Conservation (phyloP, 1,140 invertebrate species). For the Vanessa tameamea region DNA sequence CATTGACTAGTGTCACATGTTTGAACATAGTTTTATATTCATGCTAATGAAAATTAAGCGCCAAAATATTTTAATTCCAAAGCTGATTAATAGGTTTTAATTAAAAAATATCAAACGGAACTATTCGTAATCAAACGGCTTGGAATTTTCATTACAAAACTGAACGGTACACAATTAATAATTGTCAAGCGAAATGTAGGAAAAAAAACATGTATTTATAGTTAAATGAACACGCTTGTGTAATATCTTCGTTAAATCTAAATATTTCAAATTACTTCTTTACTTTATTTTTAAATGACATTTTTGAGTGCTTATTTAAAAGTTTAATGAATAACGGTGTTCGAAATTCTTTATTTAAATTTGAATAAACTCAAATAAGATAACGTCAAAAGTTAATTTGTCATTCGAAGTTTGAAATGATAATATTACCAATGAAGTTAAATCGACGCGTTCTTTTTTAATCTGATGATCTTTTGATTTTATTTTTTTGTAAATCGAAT, state of each 20-base stretch:
- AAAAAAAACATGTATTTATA: constrained; percentile 15
- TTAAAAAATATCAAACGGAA: constrained; percentile 27
- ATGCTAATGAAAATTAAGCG: constrained; percentile 25
- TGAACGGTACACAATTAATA: constrained; percentile 25
- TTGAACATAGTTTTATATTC: neutral
- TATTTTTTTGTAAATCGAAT: neutral
- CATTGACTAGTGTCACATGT: neutral
- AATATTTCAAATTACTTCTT: neutral
- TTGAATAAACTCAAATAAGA: neutral
- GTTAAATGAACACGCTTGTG: constrained; percentile 4
- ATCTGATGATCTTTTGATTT: neutral
- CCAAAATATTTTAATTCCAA: constrained; percentile 29
- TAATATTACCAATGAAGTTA: neutral
- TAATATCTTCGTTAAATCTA: constrained; percentile 7
- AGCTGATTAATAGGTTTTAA: constrained; percentile 28
- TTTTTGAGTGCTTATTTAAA: constrained; percentile 6
- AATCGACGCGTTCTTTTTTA: neutral
- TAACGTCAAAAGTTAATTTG: constrained; percentile 9
- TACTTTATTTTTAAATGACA: neutral
- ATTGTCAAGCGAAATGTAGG: constrained; percentile 17
- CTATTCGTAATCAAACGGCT: constrained; percentile 29
- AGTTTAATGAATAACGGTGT: constrained; percentile 11
- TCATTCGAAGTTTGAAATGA: constrained; percentile 11
- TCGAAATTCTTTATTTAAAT: neutral
- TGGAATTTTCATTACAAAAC: constrained; percentile 27